These are phyloP conservation scores for Troglohyphantes excavatus DNA, from an alignment of 2,888 invertebrate species.

Conservation along the genomic window DNA sequence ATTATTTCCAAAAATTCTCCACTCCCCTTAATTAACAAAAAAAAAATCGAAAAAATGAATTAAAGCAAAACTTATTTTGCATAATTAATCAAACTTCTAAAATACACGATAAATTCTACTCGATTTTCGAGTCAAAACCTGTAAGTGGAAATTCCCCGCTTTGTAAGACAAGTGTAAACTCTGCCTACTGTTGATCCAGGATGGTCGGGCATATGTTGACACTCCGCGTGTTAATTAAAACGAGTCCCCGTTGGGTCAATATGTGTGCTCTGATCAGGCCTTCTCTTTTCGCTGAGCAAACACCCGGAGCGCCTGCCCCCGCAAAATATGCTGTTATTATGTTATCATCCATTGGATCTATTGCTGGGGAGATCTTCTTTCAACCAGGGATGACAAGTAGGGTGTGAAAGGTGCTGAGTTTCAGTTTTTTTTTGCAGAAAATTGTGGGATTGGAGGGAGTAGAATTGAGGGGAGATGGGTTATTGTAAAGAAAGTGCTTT, in stretches of 20 bases:
- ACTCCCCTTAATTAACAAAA: not conserved
- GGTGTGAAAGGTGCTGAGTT: too few species aligned
- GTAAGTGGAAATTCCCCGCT: not conserved
- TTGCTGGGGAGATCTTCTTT: not conserved
- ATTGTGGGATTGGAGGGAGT: too few species aligned
- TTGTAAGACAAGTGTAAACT: conserved; percentile 71
- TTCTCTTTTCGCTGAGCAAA: conserved; percentile 50
- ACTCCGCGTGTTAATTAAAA: conserved; percentile 74
- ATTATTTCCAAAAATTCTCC: too few species aligned
- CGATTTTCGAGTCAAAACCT: not conserved
- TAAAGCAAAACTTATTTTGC: not conserved
- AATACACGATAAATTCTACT: not conserved
- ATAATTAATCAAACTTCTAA: not conserved
- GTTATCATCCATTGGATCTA: conserved; percentile 21
- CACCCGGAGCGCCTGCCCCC: conserved; percentile 9
- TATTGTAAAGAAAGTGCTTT: too few species aligned
- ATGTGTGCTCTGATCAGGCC: conserved; percentile 63
- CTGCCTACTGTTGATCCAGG: conserved; percentile 53
- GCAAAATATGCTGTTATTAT: conserved; percentile 62
- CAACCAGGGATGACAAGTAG: not conserved
- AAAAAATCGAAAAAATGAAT: not conserved
- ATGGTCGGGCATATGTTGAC: conserved; percentile 43
- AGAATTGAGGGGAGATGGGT: too few species aligned
- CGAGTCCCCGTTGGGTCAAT: conserved; percentile 63
- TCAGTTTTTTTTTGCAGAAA: too few species aligned